Base-by-base conservation (phyloP, 2,888 invertebrate species). In the Mechanitis mazaeus region DNA sequence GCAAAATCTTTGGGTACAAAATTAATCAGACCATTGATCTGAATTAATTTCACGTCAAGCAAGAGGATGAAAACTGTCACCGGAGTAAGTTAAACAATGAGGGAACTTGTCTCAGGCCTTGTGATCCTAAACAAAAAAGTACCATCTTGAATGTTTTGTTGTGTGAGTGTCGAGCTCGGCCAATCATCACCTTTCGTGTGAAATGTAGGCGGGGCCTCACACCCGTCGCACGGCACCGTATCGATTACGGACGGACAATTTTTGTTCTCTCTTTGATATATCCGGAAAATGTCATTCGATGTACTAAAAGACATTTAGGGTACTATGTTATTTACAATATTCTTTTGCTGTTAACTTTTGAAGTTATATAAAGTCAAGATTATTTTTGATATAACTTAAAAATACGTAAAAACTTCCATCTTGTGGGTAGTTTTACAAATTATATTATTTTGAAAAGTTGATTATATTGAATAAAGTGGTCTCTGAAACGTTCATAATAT, bases 161-260 rank as follows among this genome's bases (percentile, higher is more conserved):
- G 71, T 72, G 70, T 69, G 72, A 69, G 70, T 68, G 69, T 62
- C 63, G 71, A 70, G 72, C 72, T 73, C 78, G 81, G 79, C 89
- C 89, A 89, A 89, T 89, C 88, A 81, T 84, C 88, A 89, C 89
- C 84, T 84, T 67, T 77, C 82, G 89, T 80, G 89, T 85, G 85
- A 89, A 88, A 81, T 74, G 86, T 81, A 74, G 89, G 89, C 85
- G 88, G 74, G 73, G 87, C 80, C 75, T 79, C 71, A 84, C 87
- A 85, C 86, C 79, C 75, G 68, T 75, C 72, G 74, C 72, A 35
- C 77, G 72, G 75, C 78, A 73, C 64, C 69, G 75, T 71, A 84
- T 83, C 81, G 83, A 83, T 83, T 67, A 58, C 58, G 59, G 61
- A 73, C 73, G 70, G 73, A 74, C 73, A 62, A 55, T 45, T 58